These are phyloP conservation scores for Habropoda laboriosa DNA, from an alignment of 1,140 invertebrate genomes.

Conservation along the genomic window DNA sequence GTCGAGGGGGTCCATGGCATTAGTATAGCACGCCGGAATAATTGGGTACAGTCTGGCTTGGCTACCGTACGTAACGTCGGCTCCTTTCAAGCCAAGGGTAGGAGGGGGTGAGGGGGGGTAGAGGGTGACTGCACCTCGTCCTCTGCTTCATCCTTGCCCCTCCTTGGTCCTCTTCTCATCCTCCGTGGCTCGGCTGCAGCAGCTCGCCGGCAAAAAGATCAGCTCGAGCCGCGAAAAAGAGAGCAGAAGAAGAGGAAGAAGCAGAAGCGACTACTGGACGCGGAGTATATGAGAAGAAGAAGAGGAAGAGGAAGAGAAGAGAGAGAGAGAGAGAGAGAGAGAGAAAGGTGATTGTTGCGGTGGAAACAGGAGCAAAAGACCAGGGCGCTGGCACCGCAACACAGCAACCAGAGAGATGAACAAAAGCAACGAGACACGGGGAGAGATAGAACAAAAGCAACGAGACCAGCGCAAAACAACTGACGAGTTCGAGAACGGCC, in stretches of 20 bases:
- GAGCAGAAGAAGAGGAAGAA: slow-evolving; percentile 63
- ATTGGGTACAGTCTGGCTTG: slow-evolving; percentile 79
- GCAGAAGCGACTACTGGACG: slow-evolving; percentile 57
- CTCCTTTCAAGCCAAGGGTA: slow-evolving; percentile 71
- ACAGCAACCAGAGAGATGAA: slow-evolving; percentile 38
- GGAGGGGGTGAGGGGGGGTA: no score
- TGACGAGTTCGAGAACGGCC: slow-evolving; percentile 63
- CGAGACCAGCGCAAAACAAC: slow-evolving; percentile 66
- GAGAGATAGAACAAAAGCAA: slow-evolving; percentile 66
- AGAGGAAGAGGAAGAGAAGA: neutral
- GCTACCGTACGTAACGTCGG: slow-evolving; percentile 78
- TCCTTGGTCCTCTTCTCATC: slow-evolving; percentile 49
- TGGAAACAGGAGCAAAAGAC: slow-evolving; percentile 67
- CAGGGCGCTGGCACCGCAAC: slow-evolving; percentile 57
- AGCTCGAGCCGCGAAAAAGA: slow-evolving; percentile 54
- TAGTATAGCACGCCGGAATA: slow-evolving; percentile 80
- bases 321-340: neutral
- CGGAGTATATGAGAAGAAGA: slow-evolving; percentile 51
- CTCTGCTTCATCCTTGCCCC: slow-evolving; percentile 33
- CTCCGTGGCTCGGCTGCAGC: slow-evolving; percentile 47
- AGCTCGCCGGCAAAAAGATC: slow-evolving; percentile 65
- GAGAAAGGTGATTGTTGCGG: slow-evolving; percentile 50
- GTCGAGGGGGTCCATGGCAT: slow-evolving; percentile 69
- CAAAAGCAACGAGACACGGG: slow-evolving; percentile 64
- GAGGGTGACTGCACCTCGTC: slow-evolving; percentile 46